Conservation (phyloP, 1,140 invertebrate species). For the Drosophila bifasciata region DNA sequence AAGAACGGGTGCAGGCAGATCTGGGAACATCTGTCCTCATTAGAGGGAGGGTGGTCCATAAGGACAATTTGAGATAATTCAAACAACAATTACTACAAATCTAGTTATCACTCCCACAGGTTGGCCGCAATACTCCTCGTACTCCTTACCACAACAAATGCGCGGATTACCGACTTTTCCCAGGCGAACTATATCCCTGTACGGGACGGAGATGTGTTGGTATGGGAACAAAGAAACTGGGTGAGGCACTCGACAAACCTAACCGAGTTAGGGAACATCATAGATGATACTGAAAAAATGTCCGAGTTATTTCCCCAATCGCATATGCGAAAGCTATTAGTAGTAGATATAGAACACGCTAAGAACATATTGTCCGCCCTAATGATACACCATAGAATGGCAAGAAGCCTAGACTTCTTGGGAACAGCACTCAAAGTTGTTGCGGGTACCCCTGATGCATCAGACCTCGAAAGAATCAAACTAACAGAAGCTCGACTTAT, state of each 20-base stretch:
- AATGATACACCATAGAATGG: neutral
- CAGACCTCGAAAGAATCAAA: conserved; percentile 7
- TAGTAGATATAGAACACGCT: conserved; percentile 12
- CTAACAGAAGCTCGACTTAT: conserved; percentile 4
- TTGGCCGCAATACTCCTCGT: too few species aligned
- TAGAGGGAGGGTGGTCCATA: too few species aligned
- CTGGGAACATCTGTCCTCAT: too few species aligned
- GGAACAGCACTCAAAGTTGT: conserved; percentile 15
- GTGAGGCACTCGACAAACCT: conserved; percentile 23
- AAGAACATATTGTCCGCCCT: conserved; percentile 2
- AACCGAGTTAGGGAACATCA: conserved; percentile 6
- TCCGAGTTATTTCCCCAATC: conserved; percentile 5
- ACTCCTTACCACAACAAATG: conserved; percentile 4
- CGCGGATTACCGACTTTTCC: conserved; percentile 32
- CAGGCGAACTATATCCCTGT: conserved; percentile 32
- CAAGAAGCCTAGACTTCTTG: neutral
- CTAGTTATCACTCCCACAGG: too few species aligned
- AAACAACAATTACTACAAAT: too few species aligned
- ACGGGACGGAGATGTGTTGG: neutral
- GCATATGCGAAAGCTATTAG: conserved; percentile 11
- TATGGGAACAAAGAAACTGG: conserved; percentile 10
- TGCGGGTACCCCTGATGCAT: conserved; percentile 12
- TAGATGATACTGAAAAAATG: conserved; percentile 13
- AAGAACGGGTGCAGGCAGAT: too few species aligned
- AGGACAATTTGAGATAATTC: too few species aligned